These are phyloP conservation scores for Tor tambroides DNA, from an alignment of 2,113 vertebrate genomes.

Conservation along the genomic window DNA sequence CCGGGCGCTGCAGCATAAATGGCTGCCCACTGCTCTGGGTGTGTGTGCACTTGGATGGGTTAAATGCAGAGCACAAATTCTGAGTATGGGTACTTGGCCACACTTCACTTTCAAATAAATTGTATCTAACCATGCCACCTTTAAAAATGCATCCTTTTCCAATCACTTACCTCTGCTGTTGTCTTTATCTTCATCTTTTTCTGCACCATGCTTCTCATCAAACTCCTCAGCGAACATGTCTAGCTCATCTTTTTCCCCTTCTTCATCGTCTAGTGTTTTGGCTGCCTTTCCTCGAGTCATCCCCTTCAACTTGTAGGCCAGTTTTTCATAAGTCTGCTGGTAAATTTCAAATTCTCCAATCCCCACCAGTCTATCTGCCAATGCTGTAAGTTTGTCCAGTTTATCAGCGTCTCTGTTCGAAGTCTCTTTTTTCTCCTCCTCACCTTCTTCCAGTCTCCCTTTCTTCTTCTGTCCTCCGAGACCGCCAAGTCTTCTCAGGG, in stretches of 20 bases:
- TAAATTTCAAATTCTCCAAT: conserved; percentile 88
- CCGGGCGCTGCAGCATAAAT: too few relatives aligned
- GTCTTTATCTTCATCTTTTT: conserved; percentile 56
- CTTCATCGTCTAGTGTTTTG: background rate
- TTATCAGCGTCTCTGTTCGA: conserved; percentile 72
- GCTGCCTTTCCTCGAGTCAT: conserved; percentile 64
- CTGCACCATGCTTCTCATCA: conserved; percentile 64
- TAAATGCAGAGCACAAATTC: too few relatives aligned
- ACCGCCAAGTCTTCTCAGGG: conserved; percentile 82
- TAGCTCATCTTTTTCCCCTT: conserved; percentile 73
- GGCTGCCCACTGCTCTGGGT: too few relatives aligned
- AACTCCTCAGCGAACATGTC: conserved; percentile 91
- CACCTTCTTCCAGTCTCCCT: conserved; percentile 64
- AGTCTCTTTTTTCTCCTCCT: conserved; percentile 58
- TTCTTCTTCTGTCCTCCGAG: conserved; percentile 70
- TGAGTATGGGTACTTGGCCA: too few relatives aligned
- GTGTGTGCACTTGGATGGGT: too few relatives aligned
- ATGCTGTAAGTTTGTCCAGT: conserved; percentile 82
- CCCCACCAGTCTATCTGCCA: conserved; percentile 89
- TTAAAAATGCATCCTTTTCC: too few relatives aligned
- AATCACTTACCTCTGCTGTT: conserved; percentile 61
- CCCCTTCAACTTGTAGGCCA: conserved; percentile 78
- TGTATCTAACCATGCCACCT: background rate
- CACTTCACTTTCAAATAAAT: too few relatives aligned
- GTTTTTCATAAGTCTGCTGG: conserved; percentile 86